Conservation (phyloP, 2,888 invertebrate species). For the Lochmaea capreae region DNA sequence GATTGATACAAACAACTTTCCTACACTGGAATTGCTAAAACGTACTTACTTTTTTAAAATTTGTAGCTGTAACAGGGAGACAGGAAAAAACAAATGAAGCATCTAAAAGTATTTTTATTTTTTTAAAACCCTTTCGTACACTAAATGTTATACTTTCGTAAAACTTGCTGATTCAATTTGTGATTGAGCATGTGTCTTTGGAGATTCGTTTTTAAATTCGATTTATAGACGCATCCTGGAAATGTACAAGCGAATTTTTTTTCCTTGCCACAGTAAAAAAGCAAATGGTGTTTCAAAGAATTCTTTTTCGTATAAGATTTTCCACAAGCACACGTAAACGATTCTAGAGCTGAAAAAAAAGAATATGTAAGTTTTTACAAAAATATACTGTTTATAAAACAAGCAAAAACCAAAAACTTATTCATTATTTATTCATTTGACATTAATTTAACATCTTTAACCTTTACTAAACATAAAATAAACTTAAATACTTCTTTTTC, state of each 20-base stretch:
- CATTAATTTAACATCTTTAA: no score
- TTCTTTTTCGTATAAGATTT: slow-evolving; percentile 47
- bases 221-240: slow-evolving; percentile 42
- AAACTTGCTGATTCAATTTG: not conserved
- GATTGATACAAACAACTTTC: no score
- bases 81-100: no score
- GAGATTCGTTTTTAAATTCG: slow-evolving; percentile 49
- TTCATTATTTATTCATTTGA: no score
- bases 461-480: not conserved
- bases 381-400: no score
- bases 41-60: no score
- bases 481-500: not conserved
- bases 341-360: not conserved
- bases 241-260: slow-evolving; percentile 48
- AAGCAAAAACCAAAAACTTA: no score
- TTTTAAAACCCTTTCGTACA: not conserved
- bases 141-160: not conserved
- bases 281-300: slow-evolving; percentile 42
- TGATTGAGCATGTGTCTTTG: slow-evolving; percentile 38
- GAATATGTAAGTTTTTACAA: not conserved
- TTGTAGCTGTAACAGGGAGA: no score
- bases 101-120: not conserved
- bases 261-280: slow-evolving; percentile 53
- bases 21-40: no score
- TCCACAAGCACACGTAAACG: slow-evolving; percentile 33